Evolutionary conservation across 2,113 vertebrate species (phyloP).

Genomic region (Crotalus helleri): DNA sequence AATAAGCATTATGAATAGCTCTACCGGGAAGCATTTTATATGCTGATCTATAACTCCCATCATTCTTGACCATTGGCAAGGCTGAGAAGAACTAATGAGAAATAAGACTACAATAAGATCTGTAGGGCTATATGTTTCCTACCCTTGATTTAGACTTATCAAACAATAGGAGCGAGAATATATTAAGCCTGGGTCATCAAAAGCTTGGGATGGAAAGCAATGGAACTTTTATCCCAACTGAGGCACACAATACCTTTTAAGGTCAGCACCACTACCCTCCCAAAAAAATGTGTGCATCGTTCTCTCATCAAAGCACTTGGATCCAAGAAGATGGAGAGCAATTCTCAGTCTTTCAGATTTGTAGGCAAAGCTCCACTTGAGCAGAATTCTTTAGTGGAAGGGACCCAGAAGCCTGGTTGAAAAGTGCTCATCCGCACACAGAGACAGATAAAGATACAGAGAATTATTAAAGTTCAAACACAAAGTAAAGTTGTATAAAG

Average conservation of each 20-base stretch:
- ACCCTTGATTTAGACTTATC: not conserved
- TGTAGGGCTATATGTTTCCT: not conserved
- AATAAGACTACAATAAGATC: not conserved
- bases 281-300: not conserved
- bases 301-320: not conserved
- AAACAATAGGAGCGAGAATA: not conserved
- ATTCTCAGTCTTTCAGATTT: not conserved
- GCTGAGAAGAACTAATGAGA: not conserved
- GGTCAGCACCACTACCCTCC: not conserved
- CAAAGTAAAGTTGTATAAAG: not conserved
- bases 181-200: not conserved
- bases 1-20: not conserved
- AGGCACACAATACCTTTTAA: not conserved
- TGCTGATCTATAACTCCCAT: not conserved
- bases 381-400: not conserved
- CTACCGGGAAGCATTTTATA: not conserved
- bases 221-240: not conserved
- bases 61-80: not conserved
- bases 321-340: not conserved
- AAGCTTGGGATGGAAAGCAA: not conserved
- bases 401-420: not conserved
- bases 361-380: not conserved
- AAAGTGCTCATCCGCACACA: not conserved
- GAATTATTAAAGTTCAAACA: not conserved
- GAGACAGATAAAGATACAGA: not conserved